Conservation (phyloP, 2,888 invertebrate genomes). For the Orthosia gracilis region DNA sequence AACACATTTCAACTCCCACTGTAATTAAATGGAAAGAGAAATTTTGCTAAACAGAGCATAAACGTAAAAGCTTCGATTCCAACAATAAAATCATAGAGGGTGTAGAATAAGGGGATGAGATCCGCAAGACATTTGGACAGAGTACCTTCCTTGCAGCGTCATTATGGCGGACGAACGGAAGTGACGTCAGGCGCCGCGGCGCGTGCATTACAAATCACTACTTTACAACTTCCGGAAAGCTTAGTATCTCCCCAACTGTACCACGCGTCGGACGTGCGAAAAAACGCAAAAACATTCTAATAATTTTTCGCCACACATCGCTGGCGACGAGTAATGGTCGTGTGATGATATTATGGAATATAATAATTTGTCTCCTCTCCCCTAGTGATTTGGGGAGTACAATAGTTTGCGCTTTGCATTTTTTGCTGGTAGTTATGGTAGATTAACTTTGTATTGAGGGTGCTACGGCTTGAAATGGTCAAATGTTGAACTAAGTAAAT, state of each 20-base stretch:
- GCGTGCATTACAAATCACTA: slow-evolving; percentile 92
- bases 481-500: slow-evolving; percentile 14
- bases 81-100: slow-evolving; percentile 79
- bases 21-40: slow-evolving; percentile 88
- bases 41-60: slow-evolving; percentile 88
- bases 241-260: slow-evolving; percentile 80
- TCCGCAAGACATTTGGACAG: slow-evolving; percentile 72
- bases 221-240: slow-evolving; percentile 90
- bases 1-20: slow-evolving; percentile 80
- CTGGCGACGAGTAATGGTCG: slow-evolving; percentile 84
- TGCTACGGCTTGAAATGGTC: slow-evolving; percentile 44
- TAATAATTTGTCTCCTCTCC: slow-evolving; percentile 89
- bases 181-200: slow-evolving; percentile 88
- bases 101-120: slow-evolving; percentile 71
- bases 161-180: slow-evolving; percentile 87
- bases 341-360: slow-evolving; percentile 89
- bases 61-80: slow-evolving; percentile 81
- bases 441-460: slow-evolving; percentile 63
- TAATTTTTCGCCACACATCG: slow-evolving; percentile 87
- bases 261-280: slow-evolving; percentile 81
- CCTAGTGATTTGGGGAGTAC: slow-evolving; percentile 73
- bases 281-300: slow-evolving; percentile 79
- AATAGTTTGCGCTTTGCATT: slow-evolving; percentile 76
- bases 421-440: slow-evolving; percentile 72
- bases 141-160: slow-evolving; percentile 78